Evolutionary conservation across 2,797 vertebrate genomes (phyloP).

Genomic region (Enteromius treurensis): DNA sequence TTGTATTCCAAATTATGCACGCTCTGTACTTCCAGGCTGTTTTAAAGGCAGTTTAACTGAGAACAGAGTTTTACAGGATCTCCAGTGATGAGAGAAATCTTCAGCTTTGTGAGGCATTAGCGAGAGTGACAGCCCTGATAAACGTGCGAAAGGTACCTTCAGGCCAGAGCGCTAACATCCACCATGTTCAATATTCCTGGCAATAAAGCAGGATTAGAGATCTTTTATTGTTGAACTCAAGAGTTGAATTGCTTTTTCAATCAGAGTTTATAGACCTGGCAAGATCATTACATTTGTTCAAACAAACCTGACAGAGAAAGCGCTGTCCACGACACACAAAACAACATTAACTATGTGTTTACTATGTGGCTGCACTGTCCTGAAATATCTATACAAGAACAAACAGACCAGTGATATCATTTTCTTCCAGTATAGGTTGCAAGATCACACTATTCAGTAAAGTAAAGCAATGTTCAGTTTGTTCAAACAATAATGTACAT

Average conservation of each 20-base stretch:
- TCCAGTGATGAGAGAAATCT: conserved; percentile 80
- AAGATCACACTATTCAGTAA: not conserved
- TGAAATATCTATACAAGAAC: conserved; percentile 47
- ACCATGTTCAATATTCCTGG: conserved; percentile 75
- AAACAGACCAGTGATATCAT: not conserved
- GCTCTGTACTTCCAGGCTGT: conserved; percentile 74
- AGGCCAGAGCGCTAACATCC: conserved; percentile 71
- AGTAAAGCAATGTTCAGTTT: not conserved
- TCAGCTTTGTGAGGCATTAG: conserved; percentile 68
- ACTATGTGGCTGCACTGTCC: conserved; percentile 43
- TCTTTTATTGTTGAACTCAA: conserved; percentile 72
- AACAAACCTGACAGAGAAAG: conserved; percentile 68
- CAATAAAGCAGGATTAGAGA: conserved; percentile 71
- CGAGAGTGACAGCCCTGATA: conserved; percentile 61
- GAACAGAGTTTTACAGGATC: conserved; percentile 68
- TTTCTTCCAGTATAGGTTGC: not conserved
- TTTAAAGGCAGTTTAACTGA: conserved; percentile 74
- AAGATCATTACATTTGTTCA: conserved; percentile 73
- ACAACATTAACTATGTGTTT: conserved; percentile 71
- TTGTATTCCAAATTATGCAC: conserved; percentile 68
- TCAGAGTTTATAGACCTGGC: conserved; percentile 72
- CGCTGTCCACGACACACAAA: conserved; percentile 61
- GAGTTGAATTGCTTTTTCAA: conserved; percentile 69
- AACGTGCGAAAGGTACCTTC: conserved; percentile 71
- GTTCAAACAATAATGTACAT: not conserved